phyloP scores from a whole-genome alignment of 2,797 vertebrate species.

The Coreius guichenoti region DNA sequence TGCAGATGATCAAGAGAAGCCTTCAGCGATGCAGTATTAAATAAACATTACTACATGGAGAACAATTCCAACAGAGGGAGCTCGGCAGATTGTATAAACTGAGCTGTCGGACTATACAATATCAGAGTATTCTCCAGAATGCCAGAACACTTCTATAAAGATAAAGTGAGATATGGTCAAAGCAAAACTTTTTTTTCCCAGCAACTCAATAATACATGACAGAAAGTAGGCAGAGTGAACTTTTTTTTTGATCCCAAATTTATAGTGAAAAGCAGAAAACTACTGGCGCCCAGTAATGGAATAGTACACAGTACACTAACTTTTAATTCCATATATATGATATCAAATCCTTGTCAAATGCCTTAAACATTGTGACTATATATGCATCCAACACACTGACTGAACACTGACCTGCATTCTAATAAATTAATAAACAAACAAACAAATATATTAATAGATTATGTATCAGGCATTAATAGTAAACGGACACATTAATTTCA shows the following conservation, averaged over 20 bases:
- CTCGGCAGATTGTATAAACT: not conserved
- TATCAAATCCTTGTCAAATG: not conserved
- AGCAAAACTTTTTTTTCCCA: not conserved
- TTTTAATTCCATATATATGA: not conserved
- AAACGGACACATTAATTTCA: too few species aligned
- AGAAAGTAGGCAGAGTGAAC: not conserved
- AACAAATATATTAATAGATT: not conserved
- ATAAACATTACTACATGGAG: conserved; percentile 1
- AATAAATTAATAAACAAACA: not conserved
- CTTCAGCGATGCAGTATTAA: conserved; percentile 26
- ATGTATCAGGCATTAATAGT: too few species aligned
- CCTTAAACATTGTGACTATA: not conserved
- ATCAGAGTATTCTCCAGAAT: not conserved
- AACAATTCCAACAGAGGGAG: not conserved
- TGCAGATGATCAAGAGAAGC: conserved; percentile 3
- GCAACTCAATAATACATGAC: not conserved
- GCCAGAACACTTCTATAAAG: not conserved
- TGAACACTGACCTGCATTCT: not conserved
- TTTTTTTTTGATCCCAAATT: not conserved
- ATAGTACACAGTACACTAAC: not conserved
- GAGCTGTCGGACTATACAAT: not conserved
- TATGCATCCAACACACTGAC: too few species aligned
- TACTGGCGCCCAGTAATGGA: not conserved
- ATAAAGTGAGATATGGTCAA: not conserved
- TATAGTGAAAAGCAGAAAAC: not conserved